phyloP scores from a whole-genome alignment of 2,797 vertebrate genomes.

The Calcarius lapponicus region DNA sequence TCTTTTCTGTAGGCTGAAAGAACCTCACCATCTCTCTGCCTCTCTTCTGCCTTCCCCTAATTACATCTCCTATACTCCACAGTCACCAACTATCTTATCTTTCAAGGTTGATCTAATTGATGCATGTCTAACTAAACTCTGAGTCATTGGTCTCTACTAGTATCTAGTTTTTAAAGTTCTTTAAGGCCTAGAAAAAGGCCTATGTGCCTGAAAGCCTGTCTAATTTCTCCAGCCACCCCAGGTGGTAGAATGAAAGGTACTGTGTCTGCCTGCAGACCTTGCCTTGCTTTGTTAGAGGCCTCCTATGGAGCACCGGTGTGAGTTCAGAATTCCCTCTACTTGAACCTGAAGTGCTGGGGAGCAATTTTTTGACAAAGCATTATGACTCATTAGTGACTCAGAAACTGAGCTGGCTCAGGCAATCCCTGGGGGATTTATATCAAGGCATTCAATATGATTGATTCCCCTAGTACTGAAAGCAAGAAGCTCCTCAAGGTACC shows the following conservation, averaged over 20 bases:
- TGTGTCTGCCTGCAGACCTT: slow-evolving; percentile 33
- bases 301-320: slow-evolving; percentile 28
- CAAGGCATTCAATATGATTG: slow-evolving; percentile 29
- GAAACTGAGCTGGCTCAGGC: slow-evolving; percentile 31
- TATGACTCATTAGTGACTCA: slow-evolving; percentile 61
- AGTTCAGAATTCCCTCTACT: slow-evolving; percentile 55
- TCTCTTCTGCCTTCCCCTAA: slow-evolving; percentile 3
- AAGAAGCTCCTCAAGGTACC: slow-evolving; percentile 5
- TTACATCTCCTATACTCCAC: background rate
- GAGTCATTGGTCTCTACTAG: background rate
- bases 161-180: slow-evolving; percentile 22
- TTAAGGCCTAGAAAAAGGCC: background rate
- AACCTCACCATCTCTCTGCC: background rate
- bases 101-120: slow-evolving; percentile 33
- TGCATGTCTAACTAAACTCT: background rate
- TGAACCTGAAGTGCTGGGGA: slow-evolving; percentile 50
- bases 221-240: slow-evolving; percentile 51
- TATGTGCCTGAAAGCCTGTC: slow-evolving; percentile 8
- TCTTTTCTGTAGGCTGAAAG: background rate
- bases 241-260: slow-evolving; percentile 56
- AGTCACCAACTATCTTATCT: background rate
- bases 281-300: slow-evolving; percentile 51
- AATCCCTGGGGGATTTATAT: slow-evolving; percentile 11
- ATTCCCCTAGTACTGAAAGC: background rate
- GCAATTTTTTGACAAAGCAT: slow-evolving; percentile 56